phyloP scores from a whole-genome alignment of 2,113 vertebrate genomes.

The Phycodurus eques region DNA sequence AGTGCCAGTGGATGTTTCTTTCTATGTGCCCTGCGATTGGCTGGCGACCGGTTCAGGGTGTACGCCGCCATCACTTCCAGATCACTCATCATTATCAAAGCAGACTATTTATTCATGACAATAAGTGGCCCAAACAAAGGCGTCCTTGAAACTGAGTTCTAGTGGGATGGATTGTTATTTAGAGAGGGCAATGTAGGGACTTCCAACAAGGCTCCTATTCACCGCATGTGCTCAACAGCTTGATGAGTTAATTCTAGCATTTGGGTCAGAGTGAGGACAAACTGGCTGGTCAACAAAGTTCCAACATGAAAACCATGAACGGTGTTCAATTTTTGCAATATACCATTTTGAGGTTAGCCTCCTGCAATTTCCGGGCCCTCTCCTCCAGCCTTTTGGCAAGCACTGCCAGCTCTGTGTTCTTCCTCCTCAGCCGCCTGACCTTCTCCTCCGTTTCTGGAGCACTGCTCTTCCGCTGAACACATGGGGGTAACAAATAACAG shows the following conservation, averaged over 20 bases:
- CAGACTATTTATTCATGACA: neutral
- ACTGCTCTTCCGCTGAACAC: constrained; percentile 86
- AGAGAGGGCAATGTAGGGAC: neutral
- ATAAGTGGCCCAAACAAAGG: neutral
- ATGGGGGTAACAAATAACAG: constrained; percentile 30
- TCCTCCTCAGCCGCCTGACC: constrained; percentile 90
- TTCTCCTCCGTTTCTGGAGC: constrained; percentile 96
- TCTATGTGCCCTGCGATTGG: no score
- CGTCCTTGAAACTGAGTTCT: neutral
- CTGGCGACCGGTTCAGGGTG: no score
- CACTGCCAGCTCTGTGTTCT: constrained; percentile 92
- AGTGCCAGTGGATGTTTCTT: no score
- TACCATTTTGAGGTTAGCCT: constrained; percentile 95
- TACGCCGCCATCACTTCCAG: no score
- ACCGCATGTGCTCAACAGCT: constrained; percentile 12
- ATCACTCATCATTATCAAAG: no score
- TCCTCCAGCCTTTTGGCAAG: constrained; percentile 96
- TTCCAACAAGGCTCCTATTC: constrained; percentile 33
- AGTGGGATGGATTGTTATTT: constrained; percentile 7
- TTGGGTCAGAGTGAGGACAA: constrained; percentile 10
- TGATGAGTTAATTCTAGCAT: constrained; percentile 15
- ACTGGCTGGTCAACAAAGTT: neutral
- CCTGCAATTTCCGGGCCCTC: constrained; percentile 91
- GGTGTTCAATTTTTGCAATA: constrained; percentile 1
- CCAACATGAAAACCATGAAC: neutral